phyloP scores from a whole-genome alignment of 2,113 vertebrate species.

The Taxidea taxus region DNA sequence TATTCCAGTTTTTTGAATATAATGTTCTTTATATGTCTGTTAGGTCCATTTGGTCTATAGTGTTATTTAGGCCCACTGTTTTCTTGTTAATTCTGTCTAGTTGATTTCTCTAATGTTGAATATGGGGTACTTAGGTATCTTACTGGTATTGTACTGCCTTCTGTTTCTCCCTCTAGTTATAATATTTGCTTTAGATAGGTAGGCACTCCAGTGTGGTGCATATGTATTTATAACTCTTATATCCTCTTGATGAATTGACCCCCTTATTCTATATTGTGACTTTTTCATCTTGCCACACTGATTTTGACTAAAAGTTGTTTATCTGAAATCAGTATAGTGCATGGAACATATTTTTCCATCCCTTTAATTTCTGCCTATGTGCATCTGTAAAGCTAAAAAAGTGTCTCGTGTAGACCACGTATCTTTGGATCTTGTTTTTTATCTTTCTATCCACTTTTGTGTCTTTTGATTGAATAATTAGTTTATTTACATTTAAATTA shows the following conservation, averaged over 20 bases:
- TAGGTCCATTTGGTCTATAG: neutral
- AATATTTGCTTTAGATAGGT: neutral
- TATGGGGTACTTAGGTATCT: neutral
- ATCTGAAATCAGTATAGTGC: neutral
- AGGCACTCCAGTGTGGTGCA: neutral
- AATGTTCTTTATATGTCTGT: neutral
- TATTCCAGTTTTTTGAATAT: neutral
- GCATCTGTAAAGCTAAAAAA: neutral
- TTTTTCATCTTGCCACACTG: neutral
- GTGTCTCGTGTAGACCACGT: neutral
- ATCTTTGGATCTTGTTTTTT: neutral
- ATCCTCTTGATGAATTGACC: neutral
- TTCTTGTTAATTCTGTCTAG: neutral
- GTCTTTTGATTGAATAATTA: neutral
- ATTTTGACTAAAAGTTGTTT: neutral
- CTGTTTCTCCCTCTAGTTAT: neutral
- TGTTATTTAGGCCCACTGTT: neutral
- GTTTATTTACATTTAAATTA: neutral
- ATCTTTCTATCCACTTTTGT: neutral
- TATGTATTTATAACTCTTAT: neutral
- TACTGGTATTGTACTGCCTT: neutral
- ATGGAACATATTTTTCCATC: neutral
- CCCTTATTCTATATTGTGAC: neutral
- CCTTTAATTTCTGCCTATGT: neutral
- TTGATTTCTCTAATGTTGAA: neutral